Conservation (phyloP, 2,888 invertebrate species). For the Epirrhoe tristata region DNA sequence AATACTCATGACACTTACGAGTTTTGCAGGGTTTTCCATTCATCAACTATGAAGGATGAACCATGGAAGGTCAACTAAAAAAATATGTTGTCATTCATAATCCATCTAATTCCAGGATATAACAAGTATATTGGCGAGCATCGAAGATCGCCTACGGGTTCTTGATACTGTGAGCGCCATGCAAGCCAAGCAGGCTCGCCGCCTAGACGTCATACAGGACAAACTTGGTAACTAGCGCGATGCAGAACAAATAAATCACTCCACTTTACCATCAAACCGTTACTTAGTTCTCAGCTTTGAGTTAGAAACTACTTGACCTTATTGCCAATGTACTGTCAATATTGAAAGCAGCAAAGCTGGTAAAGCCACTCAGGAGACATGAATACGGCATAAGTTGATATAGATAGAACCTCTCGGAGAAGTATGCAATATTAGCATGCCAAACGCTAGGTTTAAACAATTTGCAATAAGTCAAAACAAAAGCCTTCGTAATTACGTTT, state of each 20-base stretch:
- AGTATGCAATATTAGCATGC: conserved; percentile 36
- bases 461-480: conserved; percentile 34
- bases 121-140: conserved; percentile 66
- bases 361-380: conserved; percentile 29
- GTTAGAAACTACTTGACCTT: conserved; percentile 42
- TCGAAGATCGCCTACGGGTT: conserved; percentile 75
- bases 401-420: conserved; percentile 11
- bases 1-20: no score
- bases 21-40: background rate
- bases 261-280: conserved; percentile 37
- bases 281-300: conserved; percentile 38
- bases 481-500: conserved; percentile 36
- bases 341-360: conserved; percentile 36
- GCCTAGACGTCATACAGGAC: conserved; percentile 79
- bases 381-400: conserved; percentile 11
- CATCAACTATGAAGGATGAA: no score
- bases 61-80: background rate
- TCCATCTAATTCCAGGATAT: conserved; percentile 66
- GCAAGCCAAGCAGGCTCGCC: conserved; percentile 74
- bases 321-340: conserved; percentile 38
- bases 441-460: conserved; percentile 37
- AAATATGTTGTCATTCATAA: background rate
- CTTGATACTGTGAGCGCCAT: conserved; percentile 73
- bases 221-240: conserved; percentile 69
- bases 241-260: conserved; percentile 43